These are phyloP conservation scores for Tretioscincus oriximinensis DNA, from an alignment of 2,113 vertebrate species.

Conservation along the genomic window DNA sequence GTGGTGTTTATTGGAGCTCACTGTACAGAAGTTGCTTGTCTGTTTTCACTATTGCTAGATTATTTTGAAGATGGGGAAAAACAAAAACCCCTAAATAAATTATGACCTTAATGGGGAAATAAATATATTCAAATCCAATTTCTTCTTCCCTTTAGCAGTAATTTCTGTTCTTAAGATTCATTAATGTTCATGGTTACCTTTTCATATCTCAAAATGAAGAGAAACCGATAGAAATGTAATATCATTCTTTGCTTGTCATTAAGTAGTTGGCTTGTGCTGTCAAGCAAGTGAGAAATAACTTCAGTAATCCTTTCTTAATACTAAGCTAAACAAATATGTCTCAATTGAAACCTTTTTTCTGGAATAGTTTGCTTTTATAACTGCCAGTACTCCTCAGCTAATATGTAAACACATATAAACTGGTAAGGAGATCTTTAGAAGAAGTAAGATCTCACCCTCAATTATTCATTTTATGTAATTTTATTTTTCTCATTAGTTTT, in stretches of 20 bases:
- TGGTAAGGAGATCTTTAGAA: not conserved
- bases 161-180: conserved; percentile 31
- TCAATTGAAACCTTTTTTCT: conserved; percentile 23
- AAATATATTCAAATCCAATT: conserved; percentile 29
- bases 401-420: not conserved
- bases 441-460: too few relatives aligned
- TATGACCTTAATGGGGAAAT: conserved; percentile 18
- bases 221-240: conserved; percentile 20
- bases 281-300: conserved; percentile 27
- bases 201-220: conserved; percentile 14
- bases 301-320: conserved; percentile 15
- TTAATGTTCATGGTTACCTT: conserved; percentile 14
- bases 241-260: conserved; percentile 15
- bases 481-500: too few relatives aligned
- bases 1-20: too few relatives aligned
- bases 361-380: not conserved
- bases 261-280: conserved; percentile 17
- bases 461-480: not conserved
- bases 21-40: too few relatives aligned
- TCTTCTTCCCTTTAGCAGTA: conserved; percentile 14
- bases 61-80: not conserved
- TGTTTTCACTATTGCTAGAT: not conserved
- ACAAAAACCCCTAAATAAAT: conserved; percentile 17
- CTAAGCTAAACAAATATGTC: conserved; percentile 21
- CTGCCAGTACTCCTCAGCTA: not conserved